Base-by-base conservation (phyloP, 2,888 invertebrate species). In the Drosophila pseudotakahashii region DNA sequence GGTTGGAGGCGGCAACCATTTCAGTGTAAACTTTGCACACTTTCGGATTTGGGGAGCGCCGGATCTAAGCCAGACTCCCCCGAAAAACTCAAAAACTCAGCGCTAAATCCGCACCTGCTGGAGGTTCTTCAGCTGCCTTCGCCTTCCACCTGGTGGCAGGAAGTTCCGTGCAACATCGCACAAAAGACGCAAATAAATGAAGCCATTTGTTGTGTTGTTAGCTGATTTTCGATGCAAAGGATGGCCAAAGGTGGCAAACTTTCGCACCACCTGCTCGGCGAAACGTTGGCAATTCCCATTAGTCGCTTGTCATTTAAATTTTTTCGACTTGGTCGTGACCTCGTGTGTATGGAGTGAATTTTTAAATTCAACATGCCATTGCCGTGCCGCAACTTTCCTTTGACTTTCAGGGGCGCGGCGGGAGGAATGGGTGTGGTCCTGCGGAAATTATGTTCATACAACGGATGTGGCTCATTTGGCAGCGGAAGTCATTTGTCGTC, bases 301-400 rank as follows among this genome's bases (percentile, higher is more conserved):
- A 86, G 89, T 88, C 85, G 80, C 88, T 89, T 86, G 85, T 86
- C 85, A 89, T 86, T 86, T 89, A 89, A 86, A 86, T 86, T 85
- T 88, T 72, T 70, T 62, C 16, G 45, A 26, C 45, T 47, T 30
- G 30, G 1, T 14, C 39, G 26, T 45, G 34, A 41, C 7, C 41
- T 72, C 36, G 42, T 44, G 73, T 62, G 30, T 60, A 63, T 70
- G 37, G 26, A 39, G 74, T 72, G 82, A 70, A 78, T 73, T 82
- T 81, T 86, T 67, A 79, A 81, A 73, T 83, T 74, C 77, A 67
- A 36, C 81, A 62, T 77, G 68, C 62, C 64, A 68, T 41, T 47
- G 58, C 52, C 58, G 45, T 47, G 7, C 16, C 32, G 10, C n/a
- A n/a, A 57, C 37, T 48, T 30, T 23, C 30, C 23, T 13, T 45